A percentile compares a stretch with the other conserved stretches of the same genome.
Evolutionary conservation across 2,888 invertebrate genomes (phyloP).

Genomic region (Phalera bucephala): DNA sequence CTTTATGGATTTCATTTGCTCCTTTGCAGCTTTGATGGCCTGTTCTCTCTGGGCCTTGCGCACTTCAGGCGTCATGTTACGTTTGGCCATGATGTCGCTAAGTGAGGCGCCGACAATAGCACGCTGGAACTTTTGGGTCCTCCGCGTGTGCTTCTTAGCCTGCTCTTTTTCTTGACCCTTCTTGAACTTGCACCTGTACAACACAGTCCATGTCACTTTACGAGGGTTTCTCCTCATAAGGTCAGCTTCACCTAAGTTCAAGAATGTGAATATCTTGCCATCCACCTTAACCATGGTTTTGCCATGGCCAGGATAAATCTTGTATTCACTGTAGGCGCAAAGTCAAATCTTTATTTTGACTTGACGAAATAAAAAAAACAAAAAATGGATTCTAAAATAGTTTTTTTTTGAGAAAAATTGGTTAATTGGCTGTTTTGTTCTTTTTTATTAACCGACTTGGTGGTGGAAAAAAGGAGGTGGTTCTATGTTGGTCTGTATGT

Average conservation of each 20-base stretch:
- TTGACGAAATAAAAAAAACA: constrained; percentile 38
- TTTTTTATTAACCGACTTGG: too few relatives aligned
- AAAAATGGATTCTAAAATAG: constrained; percentile 15
- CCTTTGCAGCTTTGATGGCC: constrained; percentile 98
- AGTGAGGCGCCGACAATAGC: constrained; percentile 99
- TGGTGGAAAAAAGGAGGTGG: too few relatives aligned
- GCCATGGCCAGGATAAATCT: constrained; percentile 99
- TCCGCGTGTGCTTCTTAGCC: constrained; percentile 96
- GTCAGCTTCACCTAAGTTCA: constrained; percentile 97
- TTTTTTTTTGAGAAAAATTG: too few relatives aligned
- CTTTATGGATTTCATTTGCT: constrained; percentile 95
- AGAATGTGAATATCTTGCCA: constrained; percentile 99
- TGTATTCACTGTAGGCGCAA: constrained; percentile 99
- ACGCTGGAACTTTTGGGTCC: constrained; percentile 97
- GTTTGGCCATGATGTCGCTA: constrained; percentile 98
- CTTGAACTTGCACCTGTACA: constrained; percentile 99
- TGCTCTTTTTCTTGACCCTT: constrained; percentile 99
- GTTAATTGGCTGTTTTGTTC: too few relatives aligned
- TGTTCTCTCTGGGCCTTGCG: constrained; percentile 99
- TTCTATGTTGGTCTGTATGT: too few relatives aligned
- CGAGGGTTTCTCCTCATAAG: constrained; percentile 99
- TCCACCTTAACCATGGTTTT: constrained; percentile 99
- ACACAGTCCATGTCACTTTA: constrained; percentile 99
- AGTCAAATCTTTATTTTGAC: constrained; percentile 91
- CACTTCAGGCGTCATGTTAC: constrained; percentile 99